phyloP scores from a whole-genome alignment of 2,797 vertebrate species.

The Gephyroberyx darwinii region DNA sequence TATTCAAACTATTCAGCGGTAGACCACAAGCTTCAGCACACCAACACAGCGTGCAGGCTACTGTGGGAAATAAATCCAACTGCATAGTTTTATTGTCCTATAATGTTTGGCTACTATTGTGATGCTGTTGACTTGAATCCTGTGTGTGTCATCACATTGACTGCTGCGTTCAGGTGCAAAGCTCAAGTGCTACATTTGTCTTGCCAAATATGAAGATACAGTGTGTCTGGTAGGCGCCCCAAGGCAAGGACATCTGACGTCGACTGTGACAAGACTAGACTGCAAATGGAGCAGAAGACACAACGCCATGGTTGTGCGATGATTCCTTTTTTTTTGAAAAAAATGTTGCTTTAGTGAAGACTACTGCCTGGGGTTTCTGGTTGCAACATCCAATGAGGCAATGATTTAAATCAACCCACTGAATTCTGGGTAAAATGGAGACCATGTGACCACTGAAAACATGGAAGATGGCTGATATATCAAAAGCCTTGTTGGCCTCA shows the following conservation, averaged over 20 bases:
- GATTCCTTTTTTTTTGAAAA: not conserved
- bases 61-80: slow-evolving; percentile 15
- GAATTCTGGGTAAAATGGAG: slow-evolving; percentile 19
- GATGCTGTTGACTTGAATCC: not conserved
- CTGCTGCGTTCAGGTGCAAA: not conserved
- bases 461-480: slow-evolving; percentile 24
- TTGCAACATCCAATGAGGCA: slow-evolving; percentile 39
- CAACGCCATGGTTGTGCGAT: not conserved
- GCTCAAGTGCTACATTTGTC: slow-evolving; percentile 1
- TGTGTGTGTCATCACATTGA: not conserved
- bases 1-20: slow-evolving; percentile 13
- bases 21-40: slow-evolving; percentile 10
- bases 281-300: slow-evolving; percentile 4
- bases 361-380: slow-evolving; percentile 13
- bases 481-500: not conserved
- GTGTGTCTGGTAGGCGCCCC: not conserved
- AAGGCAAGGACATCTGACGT: slow-evolving; percentile 21
- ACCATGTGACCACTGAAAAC: slow-evolving; percentile 45
- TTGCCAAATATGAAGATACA: slow-evolving; percentile 7
- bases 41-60: not conserved
- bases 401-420: slow-evolving; percentile 21
- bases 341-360: not conserved
- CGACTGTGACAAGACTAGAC: not conserved
- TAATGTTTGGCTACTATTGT: not conserved
- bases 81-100: slow-evolving; percentile 3